phyloP scores from a whole-genome alignment of 2,888 invertebrate genomes.

The Mylabris sibirica region DNA sequence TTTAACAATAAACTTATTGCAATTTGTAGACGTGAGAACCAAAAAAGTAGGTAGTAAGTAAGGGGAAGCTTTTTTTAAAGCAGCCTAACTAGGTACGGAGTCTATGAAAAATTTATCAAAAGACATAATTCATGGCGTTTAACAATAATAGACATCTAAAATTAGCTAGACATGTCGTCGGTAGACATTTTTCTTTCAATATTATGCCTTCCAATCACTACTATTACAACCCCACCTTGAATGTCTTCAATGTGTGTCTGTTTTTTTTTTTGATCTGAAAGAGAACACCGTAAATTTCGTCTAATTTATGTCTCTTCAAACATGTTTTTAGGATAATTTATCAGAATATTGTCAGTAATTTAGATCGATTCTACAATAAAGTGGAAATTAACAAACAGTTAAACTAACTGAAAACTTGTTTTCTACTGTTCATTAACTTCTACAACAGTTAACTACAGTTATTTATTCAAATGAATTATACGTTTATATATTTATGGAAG shows the following conservation, averaged over 20 bases:
- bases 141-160: slow-evolving; percentile 19
- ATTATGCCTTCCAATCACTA: slow-evolving; percentile 18
- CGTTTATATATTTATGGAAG: not conserved
- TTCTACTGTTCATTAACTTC: slow-evolving; percentile 26
- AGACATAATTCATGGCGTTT: slow-evolving; percentile 11
- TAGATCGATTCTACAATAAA: slow-evolving; percentile 26
- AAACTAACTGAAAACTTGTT: slow-evolving; percentile 22
- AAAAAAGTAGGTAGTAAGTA: not conserved
- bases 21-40: slow-evolving; percentile 15
- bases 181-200: slow-evolving; percentile 18
- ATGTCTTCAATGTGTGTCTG: slow-evolving; percentile 25
- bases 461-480: not conserved
- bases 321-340: slow-evolving; percentile 33
- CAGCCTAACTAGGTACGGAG: slow-evolving; percentile 2
- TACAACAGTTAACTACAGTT: slow-evolving; percentile 25
- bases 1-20: not conserved
- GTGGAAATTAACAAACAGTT: slow-evolving; percentile 23
- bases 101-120: slow-evolving; percentile 9
- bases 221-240: slow-evolving; percentile 30
- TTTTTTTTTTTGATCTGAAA: slow-evolving; percentile 31
- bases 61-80: slow-evolving; percentile 3
- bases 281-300: slow-evolving; percentile 38
- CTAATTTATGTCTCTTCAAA: slow-evolving; percentile 41
- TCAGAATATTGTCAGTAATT: slow-evolving; percentile 37
- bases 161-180: slow-evolving; percentile 17